Evolutionary conservation across 2,888 invertebrate genomes (phyloP).

Genomic region (Limnephilus auricula): DNA sequence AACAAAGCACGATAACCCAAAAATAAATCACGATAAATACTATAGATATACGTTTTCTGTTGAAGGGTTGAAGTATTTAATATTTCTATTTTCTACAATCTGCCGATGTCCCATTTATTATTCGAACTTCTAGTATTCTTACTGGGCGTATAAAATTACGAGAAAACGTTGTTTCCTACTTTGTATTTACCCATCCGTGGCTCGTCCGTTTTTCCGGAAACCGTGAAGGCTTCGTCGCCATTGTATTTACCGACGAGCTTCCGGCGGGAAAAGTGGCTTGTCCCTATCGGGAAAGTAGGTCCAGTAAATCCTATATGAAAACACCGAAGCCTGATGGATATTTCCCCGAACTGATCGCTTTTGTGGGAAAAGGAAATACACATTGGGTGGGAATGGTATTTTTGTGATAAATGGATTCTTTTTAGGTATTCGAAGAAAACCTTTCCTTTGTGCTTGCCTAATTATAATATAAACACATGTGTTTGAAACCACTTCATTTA

Average conservation of each 20-base stretch:
- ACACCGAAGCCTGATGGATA: conserved; percentile 6
- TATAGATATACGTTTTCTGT: neutral
- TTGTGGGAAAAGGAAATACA: neutral
- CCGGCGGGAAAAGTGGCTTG: conserved; percentile 26
- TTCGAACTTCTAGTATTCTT: neutral
- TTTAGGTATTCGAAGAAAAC: too few species aligned
- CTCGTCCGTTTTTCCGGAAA: conserved; percentile 20
- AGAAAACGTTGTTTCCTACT: neutral
- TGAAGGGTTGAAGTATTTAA: neutral
- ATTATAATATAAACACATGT: too few species aligned
- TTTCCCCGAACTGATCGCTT: neutral
- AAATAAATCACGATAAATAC: too few species aligned
- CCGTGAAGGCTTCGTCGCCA: conserved; percentile 1
- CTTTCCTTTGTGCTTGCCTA: too few species aligned
- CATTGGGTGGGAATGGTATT: neutral
- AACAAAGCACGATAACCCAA: too few species aligned
- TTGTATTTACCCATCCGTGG: conserved; percentile 9
- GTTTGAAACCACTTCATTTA: too few species aligned
- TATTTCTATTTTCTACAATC: neutral
- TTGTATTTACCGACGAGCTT: conserved; percentile 12
- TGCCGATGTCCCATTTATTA: neutral
- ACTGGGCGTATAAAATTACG: neutral
- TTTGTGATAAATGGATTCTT: too few species aligned
- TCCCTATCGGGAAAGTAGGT: neutral
- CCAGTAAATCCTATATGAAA: conserved; percentile 8